Conservation (phyloP, 2,888 invertebrate species). For the Dusona sp. region DNA sequence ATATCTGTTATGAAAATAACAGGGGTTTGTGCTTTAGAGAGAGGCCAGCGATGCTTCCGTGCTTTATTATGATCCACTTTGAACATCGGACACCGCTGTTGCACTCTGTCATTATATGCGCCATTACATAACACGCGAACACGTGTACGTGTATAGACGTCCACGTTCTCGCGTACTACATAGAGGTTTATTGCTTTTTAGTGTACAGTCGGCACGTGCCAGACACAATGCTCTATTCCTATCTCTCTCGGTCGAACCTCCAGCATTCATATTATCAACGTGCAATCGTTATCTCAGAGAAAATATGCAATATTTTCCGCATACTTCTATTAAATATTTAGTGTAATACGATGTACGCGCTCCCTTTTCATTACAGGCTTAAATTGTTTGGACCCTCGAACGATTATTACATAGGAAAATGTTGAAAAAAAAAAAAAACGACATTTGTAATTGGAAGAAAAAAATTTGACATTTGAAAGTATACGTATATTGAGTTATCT, state of each 20-base stretch:
- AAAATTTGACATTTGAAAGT: neutral
- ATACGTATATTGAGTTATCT: neutral
- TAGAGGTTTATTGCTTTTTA: conserved; percentile 81
- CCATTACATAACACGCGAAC: conserved; percentile 12
- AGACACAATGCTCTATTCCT: conserved; percentile 46
- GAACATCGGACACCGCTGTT: conserved; percentile 74
- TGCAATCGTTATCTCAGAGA: neutral
- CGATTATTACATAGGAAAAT: neutral
- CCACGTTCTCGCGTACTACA: conserved; percentile 71
- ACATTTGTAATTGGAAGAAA: neutral
- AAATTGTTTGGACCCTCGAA: neutral
- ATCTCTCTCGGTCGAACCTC: conserved; percentile 22
- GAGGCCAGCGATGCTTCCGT: conserved; percentile 59
- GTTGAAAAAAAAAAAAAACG: neutral
- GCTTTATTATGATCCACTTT: conserved; percentile 81
- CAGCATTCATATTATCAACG: conserved; percentile 34
- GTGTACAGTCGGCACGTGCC: conserved; percentile 80
- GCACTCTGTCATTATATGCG: conserved; percentile 75
- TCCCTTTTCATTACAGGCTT: neutral
- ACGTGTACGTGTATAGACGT: conserved; percentile 20
- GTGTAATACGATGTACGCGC: neutral
- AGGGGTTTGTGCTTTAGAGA: neutral
- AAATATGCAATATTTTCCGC: conserved; percentile 26
- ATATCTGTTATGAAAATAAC: no score
- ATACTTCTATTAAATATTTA: neutral